Evolutionary conservation across 2,888 invertebrate genomes (phyloP).

Genomic region (Hermaeophaga mercurialis): DNA sequence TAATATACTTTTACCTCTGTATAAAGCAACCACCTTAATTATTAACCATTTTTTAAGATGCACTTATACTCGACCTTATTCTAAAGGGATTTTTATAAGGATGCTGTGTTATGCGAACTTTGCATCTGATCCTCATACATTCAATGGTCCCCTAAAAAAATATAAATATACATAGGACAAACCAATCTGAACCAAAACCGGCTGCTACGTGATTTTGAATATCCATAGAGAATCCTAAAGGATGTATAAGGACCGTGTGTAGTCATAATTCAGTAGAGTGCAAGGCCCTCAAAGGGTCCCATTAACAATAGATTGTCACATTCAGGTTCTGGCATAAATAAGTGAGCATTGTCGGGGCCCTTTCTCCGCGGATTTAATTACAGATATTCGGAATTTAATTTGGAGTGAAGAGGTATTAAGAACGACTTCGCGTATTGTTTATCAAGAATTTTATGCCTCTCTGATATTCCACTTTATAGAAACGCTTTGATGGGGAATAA

Average conservation of each 20-base stretch:
- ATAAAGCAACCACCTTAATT: too few relatives aligned
- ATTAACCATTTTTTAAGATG: too few relatives aligned
- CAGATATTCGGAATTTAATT: slow-evolving; percentile 47
- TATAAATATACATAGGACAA: too few relatives aligned
- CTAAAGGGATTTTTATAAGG: too few relatives aligned
- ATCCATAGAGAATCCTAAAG: not conserved
- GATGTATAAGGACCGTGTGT: slow-evolving; percentile 33
- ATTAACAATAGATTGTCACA: slow-evolving; percentile 51
- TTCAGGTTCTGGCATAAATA: slow-evolving; percentile 50
- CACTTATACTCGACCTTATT: too few relatives aligned
- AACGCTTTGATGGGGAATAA: not conserved
- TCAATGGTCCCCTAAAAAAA: too few relatives aligned
- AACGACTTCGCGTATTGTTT: slow-evolving; percentile 36
- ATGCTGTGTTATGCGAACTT: too few relatives aligned
- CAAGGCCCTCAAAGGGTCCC: slow-evolving; percentile 41
- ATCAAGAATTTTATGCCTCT: slow-evolving; percentile 32
- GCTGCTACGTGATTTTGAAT: too few relatives aligned
- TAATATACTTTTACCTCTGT: too few relatives aligned
- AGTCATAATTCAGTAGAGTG: slow-evolving; percentile 47
- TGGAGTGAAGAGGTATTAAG: slow-evolving; percentile 24
- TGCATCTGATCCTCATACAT: too few relatives aligned
- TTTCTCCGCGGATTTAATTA: slow-evolving; percentile 47
- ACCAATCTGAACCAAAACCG: too few relatives aligned
- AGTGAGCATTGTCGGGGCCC: slow-evolving; percentile 47
- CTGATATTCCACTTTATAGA: slow-evolving; percentile 28